Conservation (phyloP, 2,888 invertebrate species). For the Xestia c-nigrum region DNA sequence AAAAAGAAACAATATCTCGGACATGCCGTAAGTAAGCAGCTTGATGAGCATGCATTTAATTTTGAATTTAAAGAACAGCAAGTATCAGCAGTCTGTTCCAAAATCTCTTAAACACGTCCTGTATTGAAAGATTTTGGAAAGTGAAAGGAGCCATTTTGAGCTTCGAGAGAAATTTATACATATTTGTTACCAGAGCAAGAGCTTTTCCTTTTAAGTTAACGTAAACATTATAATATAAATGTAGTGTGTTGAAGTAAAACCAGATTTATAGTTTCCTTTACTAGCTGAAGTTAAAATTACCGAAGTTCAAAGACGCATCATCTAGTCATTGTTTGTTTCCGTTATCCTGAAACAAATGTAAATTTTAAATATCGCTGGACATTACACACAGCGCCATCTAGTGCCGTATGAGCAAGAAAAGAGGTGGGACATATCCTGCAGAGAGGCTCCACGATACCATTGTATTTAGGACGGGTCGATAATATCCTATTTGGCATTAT, state of each 20-base stretch:
- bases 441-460: too few relatives aligned
- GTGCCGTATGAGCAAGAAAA: too few relatives aligned
- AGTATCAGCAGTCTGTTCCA: background rate
- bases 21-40: background rate
- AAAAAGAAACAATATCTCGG: background rate
- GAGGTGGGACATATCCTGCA: too few relatives aligned
- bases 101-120: constrained; percentile 42
- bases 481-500: too few relatives aligned
- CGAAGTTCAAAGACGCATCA: background rate
- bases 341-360: background rate
- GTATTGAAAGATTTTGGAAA: constrained; percentile 37
- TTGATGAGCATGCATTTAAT: background rate
- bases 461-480: too few relatives aligned
- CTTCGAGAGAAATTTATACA: constrained; percentile 27
- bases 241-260: background rate
- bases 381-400: too few relatives aligned
- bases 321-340: background rate
- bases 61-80: constrained; percentile 10
- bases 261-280: background rate
- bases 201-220: constrained; percentile 10
- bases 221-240: background rate
- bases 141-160: constrained; percentile 38
- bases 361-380: too few relatives aligned
- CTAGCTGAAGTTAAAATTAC: background rate
- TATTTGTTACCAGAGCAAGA: constrained; percentile 18